Percentiles rank a stretch among this genome's conserved stretches.
phyloP scores from a whole-genome alignment of 2,797 vertebrate genomes.

The Malacoraja senta region DNA sequence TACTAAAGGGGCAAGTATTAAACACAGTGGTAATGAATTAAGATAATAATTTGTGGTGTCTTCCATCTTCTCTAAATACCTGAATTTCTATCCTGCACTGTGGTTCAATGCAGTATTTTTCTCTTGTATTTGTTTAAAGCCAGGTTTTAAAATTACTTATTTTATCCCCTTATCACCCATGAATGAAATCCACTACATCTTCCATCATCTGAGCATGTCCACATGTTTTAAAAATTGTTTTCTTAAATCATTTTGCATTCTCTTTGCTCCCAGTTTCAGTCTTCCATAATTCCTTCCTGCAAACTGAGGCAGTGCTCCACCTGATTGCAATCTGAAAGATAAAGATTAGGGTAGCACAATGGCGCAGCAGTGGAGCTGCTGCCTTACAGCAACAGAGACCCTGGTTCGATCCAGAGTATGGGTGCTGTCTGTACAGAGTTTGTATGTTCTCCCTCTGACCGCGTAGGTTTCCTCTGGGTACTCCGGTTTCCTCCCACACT shows the following conservation, averaged over 20 bases:
- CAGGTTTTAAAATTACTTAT: neutral
- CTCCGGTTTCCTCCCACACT: no score
- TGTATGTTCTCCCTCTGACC: no score
- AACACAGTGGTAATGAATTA: constrained; percentile 35
- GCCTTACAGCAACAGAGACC: no score
- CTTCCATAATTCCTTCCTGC: neutral
- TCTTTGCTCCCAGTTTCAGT: neutral
- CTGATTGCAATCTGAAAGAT: neutral
- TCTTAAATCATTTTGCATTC: neutral
- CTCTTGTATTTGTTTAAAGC: neutral
- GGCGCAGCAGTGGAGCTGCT: no score
- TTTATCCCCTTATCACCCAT: neutral
- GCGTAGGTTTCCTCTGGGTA: no score
- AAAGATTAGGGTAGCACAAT: no score
- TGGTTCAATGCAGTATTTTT: neutral
- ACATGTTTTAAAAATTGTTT: neutral
- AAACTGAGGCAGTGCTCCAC: neutral
- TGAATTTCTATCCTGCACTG: neutral
- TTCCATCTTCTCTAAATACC: constrained; percentile 8
- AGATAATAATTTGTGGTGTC: constrained; percentile 33
- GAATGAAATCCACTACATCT: neutral
- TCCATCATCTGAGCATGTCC: neutral
- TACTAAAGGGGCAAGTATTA: constrained; percentile 31
- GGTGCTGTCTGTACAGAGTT: no score
- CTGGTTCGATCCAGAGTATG: no score